A percentile compares a stretch with the other conserved stretches of the same genome.
Evolutionary conservation across 2,113 vertebrate species (phyloP).

Genomic region (Vimba vimba): DNA sequence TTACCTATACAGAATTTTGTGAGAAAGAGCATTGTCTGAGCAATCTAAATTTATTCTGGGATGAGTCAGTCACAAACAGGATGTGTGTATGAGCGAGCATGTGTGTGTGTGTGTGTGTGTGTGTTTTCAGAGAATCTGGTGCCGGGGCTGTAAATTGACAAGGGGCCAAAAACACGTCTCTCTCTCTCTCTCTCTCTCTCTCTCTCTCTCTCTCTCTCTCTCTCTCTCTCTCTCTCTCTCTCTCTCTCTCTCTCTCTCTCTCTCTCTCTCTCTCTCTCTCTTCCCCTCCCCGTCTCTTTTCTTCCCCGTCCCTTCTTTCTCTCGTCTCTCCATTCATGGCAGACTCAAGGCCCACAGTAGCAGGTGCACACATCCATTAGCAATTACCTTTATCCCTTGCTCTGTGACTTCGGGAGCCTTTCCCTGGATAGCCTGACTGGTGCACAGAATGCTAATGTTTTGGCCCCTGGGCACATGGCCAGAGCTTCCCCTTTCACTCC

Average conservation of each 20-base stretch:
- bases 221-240: slow-evolving; percentile 30
- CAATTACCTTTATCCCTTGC: slow-evolving; percentile 45
- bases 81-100: not conserved
- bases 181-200: slow-evolving; percentile 29
- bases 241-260: not conserved
- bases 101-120: not conserved
- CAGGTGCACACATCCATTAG: slow-evolving; percentile 45
- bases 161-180: not conserved
- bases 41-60: not conserved
- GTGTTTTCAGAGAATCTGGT: not conserved
- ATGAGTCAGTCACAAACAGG: not conserved
- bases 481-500: slow-evolving; percentile 25
- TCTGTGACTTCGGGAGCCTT: slow-evolving; percentile 38
- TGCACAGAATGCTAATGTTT: slow-evolving; percentile 46
- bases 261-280: not conserved
- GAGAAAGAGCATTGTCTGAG: not conserved
- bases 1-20: not conserved
- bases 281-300: not conserved
- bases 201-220: slow-evolving; percentile 31
- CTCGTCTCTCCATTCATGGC: slow-evolving; percentile 41
- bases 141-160: not conserved
- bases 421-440: slow-evolving; percentile 26
- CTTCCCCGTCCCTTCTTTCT: not conserved
- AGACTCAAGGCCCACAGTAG: slow-evolving; percentile 22
- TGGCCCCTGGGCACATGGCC: slow-evolving; percentile 24